These are phyloP conservation scores for Cantharis flavilabris DNA, from an alignment of 2,888 invertebrate species.

Conservation along the genomic window DNA sequence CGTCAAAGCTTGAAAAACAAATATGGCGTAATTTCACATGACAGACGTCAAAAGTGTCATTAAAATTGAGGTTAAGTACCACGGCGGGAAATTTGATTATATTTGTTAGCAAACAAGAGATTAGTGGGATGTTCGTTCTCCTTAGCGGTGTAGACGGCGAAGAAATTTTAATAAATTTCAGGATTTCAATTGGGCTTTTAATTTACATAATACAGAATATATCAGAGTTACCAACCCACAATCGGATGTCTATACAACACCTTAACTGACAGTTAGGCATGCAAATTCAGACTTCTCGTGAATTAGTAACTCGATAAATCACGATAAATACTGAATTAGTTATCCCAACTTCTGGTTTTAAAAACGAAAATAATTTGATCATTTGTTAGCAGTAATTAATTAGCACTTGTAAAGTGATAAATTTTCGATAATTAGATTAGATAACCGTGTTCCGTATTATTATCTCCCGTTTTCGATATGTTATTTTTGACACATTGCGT, in stretches of 20 bases:
- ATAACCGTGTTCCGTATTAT: conserved; percentile 7
- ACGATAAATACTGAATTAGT: conserved; percentile 11
- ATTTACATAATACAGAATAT: conserved; percentile 19
- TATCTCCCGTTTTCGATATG: not conserved
- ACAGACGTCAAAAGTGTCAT: not conserved
- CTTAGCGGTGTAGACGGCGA: not conserved
- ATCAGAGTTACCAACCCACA: conserved; percentile 14
- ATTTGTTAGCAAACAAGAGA: not conserved
- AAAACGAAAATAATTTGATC: conserved; percentile 13
- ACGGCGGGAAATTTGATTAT: not conserved
- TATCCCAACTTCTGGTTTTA: conserved; percentile 6
- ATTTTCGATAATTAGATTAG: conserved; percentile 6
- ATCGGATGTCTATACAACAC: conserved; percentile 24
- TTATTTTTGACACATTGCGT: not conserved
- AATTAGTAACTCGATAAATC: conserved; percentile 13
- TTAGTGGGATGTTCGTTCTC: not conserved
- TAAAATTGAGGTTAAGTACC: not conserved
- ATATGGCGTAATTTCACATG: not conserved
- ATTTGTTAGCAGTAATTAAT: conserved; percentile 12
- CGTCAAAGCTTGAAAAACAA: not conserved
- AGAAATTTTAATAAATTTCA: not conserved
- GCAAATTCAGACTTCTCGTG: conserved; percentile 17
- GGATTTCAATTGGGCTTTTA: conserved; percentile 10
- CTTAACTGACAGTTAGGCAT: conserved; percentile 19
- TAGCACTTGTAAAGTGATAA: conserved; percentile 15